A percentile compares a stretch with the other conserved stretches of the same genome.
Conservation (phyloP, 23 tunicate species). For the Ascidia mentula region DNA sequence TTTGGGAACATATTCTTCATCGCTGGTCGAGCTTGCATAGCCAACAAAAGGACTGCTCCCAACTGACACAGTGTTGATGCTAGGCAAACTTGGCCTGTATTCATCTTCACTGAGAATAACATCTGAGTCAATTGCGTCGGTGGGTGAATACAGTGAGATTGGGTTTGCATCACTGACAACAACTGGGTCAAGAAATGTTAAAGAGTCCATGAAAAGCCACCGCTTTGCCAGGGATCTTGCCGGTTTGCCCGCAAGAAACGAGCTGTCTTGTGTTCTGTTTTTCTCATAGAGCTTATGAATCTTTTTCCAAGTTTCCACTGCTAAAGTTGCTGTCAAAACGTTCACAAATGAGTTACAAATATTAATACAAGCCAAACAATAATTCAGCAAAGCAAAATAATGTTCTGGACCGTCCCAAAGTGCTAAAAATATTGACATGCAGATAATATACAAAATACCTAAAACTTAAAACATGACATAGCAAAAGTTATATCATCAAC, state of each 20-base stretch:
- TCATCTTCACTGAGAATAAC: background rate
- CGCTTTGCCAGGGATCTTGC: background rate
- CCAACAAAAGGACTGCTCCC: constrained; percentile 1
- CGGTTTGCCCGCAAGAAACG: background rate
- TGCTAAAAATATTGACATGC: no score
- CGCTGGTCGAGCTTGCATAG: background rate
- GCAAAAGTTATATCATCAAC: no score
- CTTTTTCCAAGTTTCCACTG: background rate
- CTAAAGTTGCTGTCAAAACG: background rate
- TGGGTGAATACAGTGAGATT: background rate
- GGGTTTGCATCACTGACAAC: background rate
- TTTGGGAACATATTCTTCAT: background rate
- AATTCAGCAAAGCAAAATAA: no score
- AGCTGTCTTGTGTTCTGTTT: constrained; percentile 2
- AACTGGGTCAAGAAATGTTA: background rate
- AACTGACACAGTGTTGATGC: background rate
- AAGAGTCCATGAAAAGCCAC: background rate
- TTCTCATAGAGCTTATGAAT: background rate
- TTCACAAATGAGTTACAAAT: no score
- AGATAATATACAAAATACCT: no score
- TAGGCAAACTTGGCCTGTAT: background rate
- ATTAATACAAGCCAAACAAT: no score
- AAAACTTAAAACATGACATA: no score
- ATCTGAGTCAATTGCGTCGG: background rate
- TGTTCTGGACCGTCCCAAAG: no score